These are phyloP conservation scores for Corbicula japonica DNA, from an alignment of 2,888 invertebrate species.

Conservation along the genomic window DNA sequence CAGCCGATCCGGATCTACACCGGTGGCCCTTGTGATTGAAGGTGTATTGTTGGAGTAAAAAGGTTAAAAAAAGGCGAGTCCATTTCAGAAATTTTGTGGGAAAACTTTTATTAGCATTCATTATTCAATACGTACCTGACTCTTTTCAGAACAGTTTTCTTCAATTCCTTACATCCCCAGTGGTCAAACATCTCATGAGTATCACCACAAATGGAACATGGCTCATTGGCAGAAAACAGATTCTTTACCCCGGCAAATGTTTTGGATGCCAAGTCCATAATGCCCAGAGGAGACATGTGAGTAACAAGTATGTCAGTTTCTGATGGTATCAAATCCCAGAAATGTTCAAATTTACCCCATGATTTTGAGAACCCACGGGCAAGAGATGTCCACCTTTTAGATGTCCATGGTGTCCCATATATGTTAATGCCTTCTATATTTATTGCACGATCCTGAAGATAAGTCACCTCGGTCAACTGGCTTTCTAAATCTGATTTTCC, in stretches of 20 bases:
- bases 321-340: slow-evolving; percentile 78
- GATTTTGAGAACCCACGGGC: slow-evolving; percentile 77
- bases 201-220: slow-evolving; percentile 60
- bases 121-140: slow-evolving; percentile 73
- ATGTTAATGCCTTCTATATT: slow-evolving; percentile 80
- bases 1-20: no score
- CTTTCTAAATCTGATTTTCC: slow-evolving; percentile 69
- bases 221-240: slow-evolving; percentile 31
- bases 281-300: slow-evolving; percentile 80
- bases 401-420: slow-evolving; percentile 82
- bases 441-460: slow-evolving; percentile 79
- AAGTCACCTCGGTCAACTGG: slow-evolving; percentile 73
- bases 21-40: no score
- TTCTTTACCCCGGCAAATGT: slow-evolving; percentile 50
- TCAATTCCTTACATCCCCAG: slow-evolving; percentile 73
- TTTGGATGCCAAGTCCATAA: slow-evolving; percentile 73
- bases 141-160: slow-evolving; percentile 66
- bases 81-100: no score
- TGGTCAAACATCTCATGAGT: slow-evolving; percentile 68
- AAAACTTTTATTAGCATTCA: no score
- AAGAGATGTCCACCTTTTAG: slow-evolving; percentile 71
- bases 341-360: slow-evolving; percentile 62
- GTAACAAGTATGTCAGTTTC: slow-evolving; percentile 82
- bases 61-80: no score
- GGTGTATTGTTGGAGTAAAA: no score